Percentiles rank a stretch among this genome's conserved stretches.
These are phyloP conservation scores for Aeoliscus strigatus DNA, from an alignment of 2,797 vertebrate genomes.

Conservation along the genomic window DNA sequence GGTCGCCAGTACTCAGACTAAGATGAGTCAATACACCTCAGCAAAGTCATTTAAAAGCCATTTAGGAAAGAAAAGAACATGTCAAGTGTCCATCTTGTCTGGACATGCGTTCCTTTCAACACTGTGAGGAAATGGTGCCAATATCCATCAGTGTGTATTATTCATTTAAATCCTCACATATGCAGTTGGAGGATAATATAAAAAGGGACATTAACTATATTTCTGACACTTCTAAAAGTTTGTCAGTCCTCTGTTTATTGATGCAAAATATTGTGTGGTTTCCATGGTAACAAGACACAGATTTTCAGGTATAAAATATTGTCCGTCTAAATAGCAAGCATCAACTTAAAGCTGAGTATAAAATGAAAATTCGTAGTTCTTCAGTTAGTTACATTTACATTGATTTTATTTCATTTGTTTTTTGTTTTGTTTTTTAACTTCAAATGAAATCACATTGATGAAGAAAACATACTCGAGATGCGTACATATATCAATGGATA, in stretches of 20 bases:
- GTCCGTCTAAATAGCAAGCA: too few species aligned
- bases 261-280: too few species aligned
- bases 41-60: constrained; percentile 18
- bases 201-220: too few species aligned
- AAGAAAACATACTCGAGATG: constrained; percentile 4
- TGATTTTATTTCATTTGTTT: too few species aligned
- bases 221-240: too few species aligned
- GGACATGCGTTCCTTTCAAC: constrained; percentile 48
- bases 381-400: too few species aligned
- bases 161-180: constrained; percentile 50
- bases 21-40: constrained; percentile 19
- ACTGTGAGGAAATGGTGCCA: constrained; percentile 25
- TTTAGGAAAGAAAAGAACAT: constrained; percentile 5
- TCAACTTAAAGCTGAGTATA: too few species aligned
- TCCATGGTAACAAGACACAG: too few species aligned
- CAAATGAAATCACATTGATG: neutral
- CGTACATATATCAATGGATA: constrained; percentile 25
- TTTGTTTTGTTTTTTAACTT: constrained; percentile 6
- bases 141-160: constrained; percentile 43
- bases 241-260: too few species aligned
- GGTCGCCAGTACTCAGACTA: constrained; percentile 23
- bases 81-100: constrained; percentile 41
- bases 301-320: too few species aligned
- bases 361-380: too few species aligned
- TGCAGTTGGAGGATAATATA: too few species aligned